Base-by-base conservation (phyloP, 2,797 vertebrate species). In the Cercopithecus petaurista region DNA sequence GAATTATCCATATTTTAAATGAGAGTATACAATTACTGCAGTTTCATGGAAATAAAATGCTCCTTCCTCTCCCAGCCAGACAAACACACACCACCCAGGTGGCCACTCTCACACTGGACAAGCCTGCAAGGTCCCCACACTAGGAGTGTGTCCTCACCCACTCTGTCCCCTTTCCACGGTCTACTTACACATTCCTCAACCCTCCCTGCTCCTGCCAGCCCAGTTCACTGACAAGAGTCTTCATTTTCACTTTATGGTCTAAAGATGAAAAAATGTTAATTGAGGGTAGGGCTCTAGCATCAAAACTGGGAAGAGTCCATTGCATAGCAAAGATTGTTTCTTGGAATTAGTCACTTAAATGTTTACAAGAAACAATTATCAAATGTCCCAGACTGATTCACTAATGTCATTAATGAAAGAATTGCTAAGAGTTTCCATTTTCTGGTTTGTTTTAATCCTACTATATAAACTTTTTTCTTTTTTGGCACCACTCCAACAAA, bases 331-430 rank as follows among this genome's bases (percentile, higher is more conserved):
- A 95, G 88, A 85, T 90, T 93, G 85, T 92, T 98, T 98, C 97
- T 97, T 91, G 96, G 97, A 98, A 98, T 95, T 95, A 84, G 80
- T 94, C 79, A 82, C 93, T 97, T 97, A 92, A 92, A 93, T 96
- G 95, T 97, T 98, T 98, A 98, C 93, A 72, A 97, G 97, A 98
- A 98, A 96, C 64, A 93, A 97, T 95, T 88, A 97, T 79, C 86
- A 59, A 97, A 85, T 96, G 80, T 96, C 96, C 85, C 88, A 36
- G 92, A 95, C 85, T 96, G 96, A 97, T 96, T 95, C 96, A 91
- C 85, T 81, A 98, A 94, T 52, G 85, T 87, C 96, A 96, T 97
- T 98, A 97, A 97, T 91, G 96, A 87, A 92, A 95, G 85, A 97
- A 95, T 64, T 93, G 92, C 92, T 93, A 96, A 96, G 88, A 97